Evolutionary conservation across 2,797 vertebrate species (phyloP), one percentile per base, ranked within the genome.

Genomic region (Pristis pectinata): DNA sequence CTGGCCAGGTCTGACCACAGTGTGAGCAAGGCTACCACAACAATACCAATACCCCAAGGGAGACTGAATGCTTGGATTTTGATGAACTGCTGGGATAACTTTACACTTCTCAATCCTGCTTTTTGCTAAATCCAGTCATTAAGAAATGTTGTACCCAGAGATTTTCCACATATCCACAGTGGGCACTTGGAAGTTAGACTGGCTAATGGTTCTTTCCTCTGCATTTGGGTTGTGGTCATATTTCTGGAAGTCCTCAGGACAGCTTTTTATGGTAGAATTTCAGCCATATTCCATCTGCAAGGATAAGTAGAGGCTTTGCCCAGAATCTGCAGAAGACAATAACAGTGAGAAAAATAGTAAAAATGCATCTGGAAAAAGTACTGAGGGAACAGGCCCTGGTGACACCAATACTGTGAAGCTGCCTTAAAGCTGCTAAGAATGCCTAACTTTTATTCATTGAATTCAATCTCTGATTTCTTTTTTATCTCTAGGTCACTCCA

Each of bases 401-500:
- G 15, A 19, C 17, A 22, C 34, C 85, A 22, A 41, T 27, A 27
- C 41, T 22, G 30, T 19, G 11, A 93, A 93, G 13, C 11, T 3
- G 6, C 27, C 30, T 70, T n/a, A 67, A 64, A 41, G n/a, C 17
- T 22, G 8, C 17, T 8, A 41, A 67, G n/a, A 64, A 67, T 24
- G n/a, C n/a, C 19, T 44, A 80, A 94, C 34, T 44, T 59, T 83
- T 37, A 0, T 56, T 61, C 72, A 64, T 83, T 22, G 56, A 56
- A 34, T n/a, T n/a, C n/a, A n/a, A n/a, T 56, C 30, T n/a, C 87
- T 44, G n/a, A 93, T 94, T 41, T 19, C 49, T 15, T n/a, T 44
- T 94, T 0, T 59, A 0, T 70, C 70, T 56, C 10, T 34, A 97
- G 96, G 95, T 95, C 95, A 96, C 96, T 0, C 96, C 97, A 0